Evolutionary conservation across 2,113 vertebrate species (phyloP).

Genomic region (Tonatia bakeri): DNA sequence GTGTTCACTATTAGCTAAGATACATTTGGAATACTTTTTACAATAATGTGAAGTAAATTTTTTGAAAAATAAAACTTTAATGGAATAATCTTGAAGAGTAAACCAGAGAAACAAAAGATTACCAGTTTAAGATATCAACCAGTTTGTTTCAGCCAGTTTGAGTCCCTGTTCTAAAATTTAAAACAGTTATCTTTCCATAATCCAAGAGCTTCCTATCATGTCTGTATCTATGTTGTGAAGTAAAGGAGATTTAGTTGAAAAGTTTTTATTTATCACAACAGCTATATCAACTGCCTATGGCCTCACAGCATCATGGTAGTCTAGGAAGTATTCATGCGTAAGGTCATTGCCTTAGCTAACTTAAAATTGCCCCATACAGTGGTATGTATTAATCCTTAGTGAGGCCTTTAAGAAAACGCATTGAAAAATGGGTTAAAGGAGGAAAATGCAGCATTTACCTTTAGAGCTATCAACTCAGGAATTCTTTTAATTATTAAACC

Average conservation of each 20-base stretch:
- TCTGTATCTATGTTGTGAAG: conserved; percentile 71
- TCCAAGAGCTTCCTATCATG: conserved; percentile 56
- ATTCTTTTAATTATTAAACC: conserved; percentile 88
- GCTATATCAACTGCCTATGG: conserved; percentile 66
- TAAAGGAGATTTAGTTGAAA: conserved; percentile 76
- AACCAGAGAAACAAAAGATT: conserved; percentile 46
- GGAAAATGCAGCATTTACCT: conserved; percentile 86
- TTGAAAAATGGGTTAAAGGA: conserved; percentile 89
- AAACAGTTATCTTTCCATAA: conserved; percentile 57
- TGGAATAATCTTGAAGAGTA: conserved; percentile 72
- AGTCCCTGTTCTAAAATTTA: conserved; percentile 63
- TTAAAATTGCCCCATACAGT: conserved; percentile 86
- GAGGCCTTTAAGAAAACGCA: conserved; percentile 85
- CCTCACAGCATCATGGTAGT: conserved; percentile 75
- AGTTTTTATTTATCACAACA: conserved; percentile 74
- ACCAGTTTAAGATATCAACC: conserved; percentile 56
- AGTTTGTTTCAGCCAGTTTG: conserved; percentile 57
- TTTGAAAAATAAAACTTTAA: conserved; percentile 67
- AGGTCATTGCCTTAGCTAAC: conserved; percentile 79
- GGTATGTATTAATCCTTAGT: conserved; percentile 91
- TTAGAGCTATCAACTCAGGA: conserved; percentile 90
- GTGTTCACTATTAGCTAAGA: conserved; percentile 76
- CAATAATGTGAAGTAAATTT: conserved; percentile 61
- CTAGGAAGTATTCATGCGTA: conserved; percentile 80
- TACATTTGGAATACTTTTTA: conserved; percentile 73